These are phyloP conservation scores for Thunnus thynnus DNA, from an alignment of 2,113 vertebrate genomes.

Conservation along the genomic window DNA sequence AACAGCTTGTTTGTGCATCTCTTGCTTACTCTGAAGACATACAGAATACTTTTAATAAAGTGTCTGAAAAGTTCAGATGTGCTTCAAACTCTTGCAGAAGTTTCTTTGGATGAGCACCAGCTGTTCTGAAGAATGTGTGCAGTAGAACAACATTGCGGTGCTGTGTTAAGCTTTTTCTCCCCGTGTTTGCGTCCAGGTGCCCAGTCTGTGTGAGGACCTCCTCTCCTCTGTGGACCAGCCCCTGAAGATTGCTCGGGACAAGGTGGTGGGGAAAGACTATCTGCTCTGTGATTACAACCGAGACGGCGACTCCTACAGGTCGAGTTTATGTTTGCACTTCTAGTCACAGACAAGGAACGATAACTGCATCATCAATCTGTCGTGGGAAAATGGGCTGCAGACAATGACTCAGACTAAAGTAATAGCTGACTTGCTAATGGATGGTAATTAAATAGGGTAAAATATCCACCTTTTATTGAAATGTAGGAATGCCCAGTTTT, in stretches of 20 bases:
- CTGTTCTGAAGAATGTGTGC: background rate
- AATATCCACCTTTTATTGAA: too few species aligned
- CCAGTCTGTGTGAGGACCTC: slow-evolving; percentile 97
- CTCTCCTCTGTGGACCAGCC: slow-evolving; percentile 99
- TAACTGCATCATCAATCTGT: background rate
- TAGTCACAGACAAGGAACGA: background rate
- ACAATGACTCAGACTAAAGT: background rate
- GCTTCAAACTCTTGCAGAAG: too few species aligned
- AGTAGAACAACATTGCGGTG: background rate
- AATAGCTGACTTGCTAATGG: background rate
- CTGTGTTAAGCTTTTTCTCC: slow-evolving; percentile 1
- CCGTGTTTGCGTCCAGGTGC: slow-evolving; percentile 86
- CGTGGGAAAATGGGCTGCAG: background rate
- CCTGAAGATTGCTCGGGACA: slow-evolving; percentile 97
- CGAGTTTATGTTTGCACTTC: slow-evolving; percentile 44
- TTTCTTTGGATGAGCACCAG: background rate
- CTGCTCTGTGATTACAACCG: slow-evolving; percentile 99
- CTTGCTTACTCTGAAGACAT: background rate
- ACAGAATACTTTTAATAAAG: background rate
- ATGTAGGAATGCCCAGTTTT: too few species aligned
- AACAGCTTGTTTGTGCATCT: background rate
- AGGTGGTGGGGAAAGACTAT: slow-evolving; percentile 98
- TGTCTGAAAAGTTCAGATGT: background rate
- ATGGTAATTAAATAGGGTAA: too few species aligned
- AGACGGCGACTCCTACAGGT: slow-evolving; percentile 99